phyloP scores from a whole-genome alignment of 2,113 vertebrate genomes.

The Castor canadensis region DNA sequence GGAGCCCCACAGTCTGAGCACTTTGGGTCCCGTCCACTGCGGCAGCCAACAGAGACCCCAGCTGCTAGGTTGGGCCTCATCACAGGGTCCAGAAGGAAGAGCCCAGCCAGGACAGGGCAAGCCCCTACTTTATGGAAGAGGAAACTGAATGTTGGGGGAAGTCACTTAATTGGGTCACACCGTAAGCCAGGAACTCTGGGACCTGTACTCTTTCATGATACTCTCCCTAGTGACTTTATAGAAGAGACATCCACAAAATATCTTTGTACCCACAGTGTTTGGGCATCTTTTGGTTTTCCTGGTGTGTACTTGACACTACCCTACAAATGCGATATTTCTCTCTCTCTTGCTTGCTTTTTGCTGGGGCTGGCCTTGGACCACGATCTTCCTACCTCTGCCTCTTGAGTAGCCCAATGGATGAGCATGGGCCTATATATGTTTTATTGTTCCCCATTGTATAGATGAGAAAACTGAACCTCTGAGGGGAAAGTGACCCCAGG shows the following conservation, averaged over 20 bases:
- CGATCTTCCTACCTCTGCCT: no score
- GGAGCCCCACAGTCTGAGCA: background rate
- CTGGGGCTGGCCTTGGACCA: no score
- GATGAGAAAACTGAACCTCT: background rate
- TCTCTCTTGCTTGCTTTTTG: no score
- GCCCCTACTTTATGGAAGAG: background rate
- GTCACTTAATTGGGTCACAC: background rate
- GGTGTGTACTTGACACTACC: no score
- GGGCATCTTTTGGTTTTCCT: background rate
- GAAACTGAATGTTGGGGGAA: background rate
- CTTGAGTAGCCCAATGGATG: no score
- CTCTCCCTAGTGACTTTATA: no score
- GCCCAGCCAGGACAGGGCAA: background rate
- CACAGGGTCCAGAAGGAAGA: background rate
- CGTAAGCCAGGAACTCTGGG: background rate
- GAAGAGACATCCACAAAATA: background rate
- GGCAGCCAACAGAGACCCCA: no score
- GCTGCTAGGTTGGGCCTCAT: background rate
- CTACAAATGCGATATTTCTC: no score
- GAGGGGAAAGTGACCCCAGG: background rate
- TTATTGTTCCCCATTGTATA: background rate
- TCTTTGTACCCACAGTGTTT: no score
- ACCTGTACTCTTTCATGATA: no score
- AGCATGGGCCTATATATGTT: accelerated
- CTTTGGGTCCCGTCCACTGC: background rate